Conservation (phyloP, 2,888 invertebrate species). For the Caenorhabditis angaria region DNA sequence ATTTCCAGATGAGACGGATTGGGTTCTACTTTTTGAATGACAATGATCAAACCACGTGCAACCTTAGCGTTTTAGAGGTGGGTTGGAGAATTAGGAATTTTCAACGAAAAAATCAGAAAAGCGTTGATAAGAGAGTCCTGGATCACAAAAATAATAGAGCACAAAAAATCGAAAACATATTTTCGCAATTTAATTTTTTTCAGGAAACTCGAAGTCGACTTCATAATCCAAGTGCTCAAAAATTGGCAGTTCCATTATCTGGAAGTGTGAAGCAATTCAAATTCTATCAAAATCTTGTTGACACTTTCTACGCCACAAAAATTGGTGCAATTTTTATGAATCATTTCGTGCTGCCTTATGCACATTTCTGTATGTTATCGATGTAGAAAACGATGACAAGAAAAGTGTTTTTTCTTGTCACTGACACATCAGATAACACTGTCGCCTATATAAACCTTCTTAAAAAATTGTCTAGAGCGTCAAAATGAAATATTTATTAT, state of each 20-base stretch:
- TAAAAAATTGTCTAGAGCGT: neutral
- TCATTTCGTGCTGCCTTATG: conserved; percentile 65
- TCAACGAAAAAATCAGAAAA: no score
- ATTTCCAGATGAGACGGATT: conserved; percentile 56
- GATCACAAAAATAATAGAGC: no score
- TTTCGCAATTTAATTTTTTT: neutral
- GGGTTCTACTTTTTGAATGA: conserved; percentile 64
- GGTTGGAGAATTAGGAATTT: no score
- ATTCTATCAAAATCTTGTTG: conserved; percentile 64
- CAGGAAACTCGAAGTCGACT: conserved; percentile 31
- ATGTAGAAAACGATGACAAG: conserved; percentile 38
- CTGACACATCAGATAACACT: neutral
- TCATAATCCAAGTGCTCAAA: conserved; percentile 12
- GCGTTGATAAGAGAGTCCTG: no score
- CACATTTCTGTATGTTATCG: conserved; percentile 70
- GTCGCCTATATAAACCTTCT: neutral
- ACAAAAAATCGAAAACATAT: neutral
- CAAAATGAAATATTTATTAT: conserved; percentile 36
- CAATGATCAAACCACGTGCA: conserved; percentile 35
- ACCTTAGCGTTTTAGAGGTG: conserved; percentile 23
- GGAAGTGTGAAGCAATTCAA: conserved; percentile 64
- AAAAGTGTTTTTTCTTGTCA: neutral
- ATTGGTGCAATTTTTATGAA: conserved; percentile 60
- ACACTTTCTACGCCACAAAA: conserved; percentile 52
- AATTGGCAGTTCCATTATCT: conserved; percentile 19